phyloP scores from a whole-genome alignment of 2,113 vertebrate species.

The Chaetodon auriga region DNA sequence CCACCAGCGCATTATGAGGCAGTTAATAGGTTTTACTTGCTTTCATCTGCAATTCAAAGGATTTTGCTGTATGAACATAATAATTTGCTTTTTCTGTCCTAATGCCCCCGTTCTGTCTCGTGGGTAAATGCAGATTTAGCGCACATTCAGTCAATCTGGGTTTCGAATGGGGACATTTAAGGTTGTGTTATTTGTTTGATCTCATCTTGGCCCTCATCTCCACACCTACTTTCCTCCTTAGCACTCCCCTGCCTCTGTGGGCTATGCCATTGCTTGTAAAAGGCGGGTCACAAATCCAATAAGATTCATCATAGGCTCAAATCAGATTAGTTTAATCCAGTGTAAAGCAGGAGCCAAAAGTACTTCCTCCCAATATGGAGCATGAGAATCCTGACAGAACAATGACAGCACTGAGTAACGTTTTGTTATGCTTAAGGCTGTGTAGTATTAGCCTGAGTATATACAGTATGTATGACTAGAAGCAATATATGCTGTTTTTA shows the following conservation, averaged over 20 bases:
- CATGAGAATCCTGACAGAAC: constrained; percentile 29
- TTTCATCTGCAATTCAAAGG: constrained; percentile 74
- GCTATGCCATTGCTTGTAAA: constrained; percentile 39
- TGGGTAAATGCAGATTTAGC: constrained; percentile 48
- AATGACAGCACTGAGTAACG: constrained; percentile 31
- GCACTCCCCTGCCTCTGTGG: constrained; percentile 26
- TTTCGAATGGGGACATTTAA: constrained; percentile 37
- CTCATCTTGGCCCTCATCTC: constrained; percentile 46
- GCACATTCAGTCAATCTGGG: constrained; percentile 37
- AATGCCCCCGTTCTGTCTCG: constrained; percentile 42
- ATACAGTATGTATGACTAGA: background rate
- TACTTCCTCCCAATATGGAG: constrained; percentile 29
- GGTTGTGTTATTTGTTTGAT: constrained; percentile 56
- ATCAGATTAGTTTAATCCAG: constrained; percentile 73
- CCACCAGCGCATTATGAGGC: constrained; percentile 56
- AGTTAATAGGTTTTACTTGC: constrained; percentile 68
- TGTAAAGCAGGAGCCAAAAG: constrained; percentile 54
- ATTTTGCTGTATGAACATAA: constrained; percentile 66
- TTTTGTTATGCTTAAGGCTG: constrained; percentile 3
- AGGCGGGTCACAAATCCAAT: constrained; percentile 68
- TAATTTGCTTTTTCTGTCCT: constrained; percentile 57
- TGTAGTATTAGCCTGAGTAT: background rate
- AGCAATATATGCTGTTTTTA: constrained; percentile 17
- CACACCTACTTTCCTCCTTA: constrained; percentile 43
- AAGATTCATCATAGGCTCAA: constrained; percentile 68